Conservation (phyloP, 2,888 invertebrate genomes). For the Xestobium rufovillosum region DNA sequence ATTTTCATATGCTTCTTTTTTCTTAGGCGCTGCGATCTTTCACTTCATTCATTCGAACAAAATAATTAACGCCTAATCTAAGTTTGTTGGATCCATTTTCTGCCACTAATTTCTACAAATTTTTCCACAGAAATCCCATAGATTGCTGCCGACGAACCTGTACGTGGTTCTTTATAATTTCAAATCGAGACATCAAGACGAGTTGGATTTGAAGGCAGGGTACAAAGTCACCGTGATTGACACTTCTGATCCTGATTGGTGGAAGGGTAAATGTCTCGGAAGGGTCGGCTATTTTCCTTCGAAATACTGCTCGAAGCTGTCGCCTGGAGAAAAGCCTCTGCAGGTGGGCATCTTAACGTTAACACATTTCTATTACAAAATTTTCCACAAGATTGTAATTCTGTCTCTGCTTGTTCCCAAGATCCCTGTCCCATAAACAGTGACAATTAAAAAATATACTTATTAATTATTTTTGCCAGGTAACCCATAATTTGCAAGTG, state of each 20-base stretch:
- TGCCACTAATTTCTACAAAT: too few relatives aligned
- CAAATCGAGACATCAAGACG: slow-evolving; percentile 88
- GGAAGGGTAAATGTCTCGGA: slow-evolving; percentile 92
- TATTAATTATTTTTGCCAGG: slow-evolving; percentile 28
- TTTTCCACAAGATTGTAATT: too few relatives aligned
- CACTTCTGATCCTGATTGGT: slow-evolving; percentile 93
- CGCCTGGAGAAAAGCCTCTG: slow-evolving; percentile 82
- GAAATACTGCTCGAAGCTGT: slow-evolving; percentile 85
- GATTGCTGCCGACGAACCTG: slow-evolving; percentile 80
- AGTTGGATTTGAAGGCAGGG: slow-evolving; percentile 87
- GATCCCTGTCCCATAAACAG: not conserved
- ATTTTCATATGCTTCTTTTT: too few relatives aligned
- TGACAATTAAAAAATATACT: not conserved
- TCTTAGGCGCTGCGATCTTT: too few relatives aligned
- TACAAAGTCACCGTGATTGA: slow-evolving; percentile 89
- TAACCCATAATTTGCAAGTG: slow-evolving; percentile 75
- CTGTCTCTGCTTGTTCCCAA: not conserved
- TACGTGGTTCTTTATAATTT: slow-evolving; percentile 95
- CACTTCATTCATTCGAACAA: too few relatives aligned
- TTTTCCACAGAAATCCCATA: slow-evolving; percentile 81
- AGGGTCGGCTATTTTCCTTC: slow-evolving; percentile 90
- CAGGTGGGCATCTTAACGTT: slow-evolving; percentile 81
- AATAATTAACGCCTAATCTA: too few relatives aligned
- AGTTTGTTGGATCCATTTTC: too few relatives aligned
- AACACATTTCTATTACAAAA: too few relatives aligned